Conservation (phyloP, 2,113 vertebrate species). For the Pterocles gutturalis region DNA sequence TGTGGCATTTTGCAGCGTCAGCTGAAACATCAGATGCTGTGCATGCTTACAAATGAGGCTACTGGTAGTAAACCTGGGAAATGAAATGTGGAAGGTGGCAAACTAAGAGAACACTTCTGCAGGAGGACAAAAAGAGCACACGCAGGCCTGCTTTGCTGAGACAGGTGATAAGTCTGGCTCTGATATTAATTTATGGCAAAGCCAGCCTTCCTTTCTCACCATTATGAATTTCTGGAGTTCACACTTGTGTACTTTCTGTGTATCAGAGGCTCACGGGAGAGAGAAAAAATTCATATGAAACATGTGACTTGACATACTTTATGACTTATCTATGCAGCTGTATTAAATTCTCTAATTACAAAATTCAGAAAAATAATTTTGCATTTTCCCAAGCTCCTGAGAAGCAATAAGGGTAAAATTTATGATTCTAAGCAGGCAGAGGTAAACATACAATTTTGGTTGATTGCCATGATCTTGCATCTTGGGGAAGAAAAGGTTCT, state of each 20-base stretch:
- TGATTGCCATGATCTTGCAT: accelerated
- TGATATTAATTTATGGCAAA: background rate
- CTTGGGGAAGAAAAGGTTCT: background rate
- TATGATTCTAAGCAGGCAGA: background rate
- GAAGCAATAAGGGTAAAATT: background rate
- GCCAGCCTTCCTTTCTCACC: background rate
- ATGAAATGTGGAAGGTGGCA: background rate
- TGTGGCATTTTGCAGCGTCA: background rate
- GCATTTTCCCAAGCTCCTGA: background rate
- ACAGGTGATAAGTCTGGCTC: background rate
- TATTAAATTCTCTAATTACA: background rate
- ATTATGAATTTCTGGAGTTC: background rate
- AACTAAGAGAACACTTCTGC: background rate
- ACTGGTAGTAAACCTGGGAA: background rate
- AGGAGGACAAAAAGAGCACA: background rate
- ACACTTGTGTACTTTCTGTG: background rate
- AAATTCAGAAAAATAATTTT: background rate
- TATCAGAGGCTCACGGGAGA: background rate
- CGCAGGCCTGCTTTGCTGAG: background rate
- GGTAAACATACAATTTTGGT: background rate
- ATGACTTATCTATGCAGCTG: background rate
- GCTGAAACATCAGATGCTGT: background rate
- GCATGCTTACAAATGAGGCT: background rate
- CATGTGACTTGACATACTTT: background rate
- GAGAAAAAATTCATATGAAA: background rate